Base-by-base conservation (phyloP, 2,797 vertebrate species). In the Neopelma chrysocephalum region DNA sequence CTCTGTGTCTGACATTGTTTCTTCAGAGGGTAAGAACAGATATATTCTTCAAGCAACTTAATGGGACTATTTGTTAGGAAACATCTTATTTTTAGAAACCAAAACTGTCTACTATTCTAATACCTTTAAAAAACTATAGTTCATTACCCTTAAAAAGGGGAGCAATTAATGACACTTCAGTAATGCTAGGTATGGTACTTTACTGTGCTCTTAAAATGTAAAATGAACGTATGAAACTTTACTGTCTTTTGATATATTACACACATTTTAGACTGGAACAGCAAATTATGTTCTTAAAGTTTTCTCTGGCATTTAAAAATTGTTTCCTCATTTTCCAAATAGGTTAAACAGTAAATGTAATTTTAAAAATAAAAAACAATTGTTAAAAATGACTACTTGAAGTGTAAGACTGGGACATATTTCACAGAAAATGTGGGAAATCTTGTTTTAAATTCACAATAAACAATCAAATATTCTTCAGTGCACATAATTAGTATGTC, bases 391-490 rank as follows among this genome's bases (percentile, higher is more conserved):
- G 8, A 90, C 66, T 87, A 93, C 50, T 42, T 93, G 85, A 95
- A 66, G 70, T 94, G 82, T 94, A 69, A 82, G 82, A 73, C 21
- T 51, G 61, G 50, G 80, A 89, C 15, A 32, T 51, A 71, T 87
- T 93, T 94, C 87, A 94, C 65, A 96, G 82, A 95, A 97, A 95
- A 81, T 78, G 50, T 95, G 88, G 85, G 96, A 96, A 96, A 93
- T 77, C 72, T 95, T 73, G 34, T 91, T 96, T 96, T 91, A 92
- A 96, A 97, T 94, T 89, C 56, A 95, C 87, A 96, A 56, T 84
- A 86, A 96, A 93, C 73, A 98, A 98, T 96, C 93, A 97, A 95
- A 97, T 96, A 96, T 83, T 97, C 81, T 97, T 95, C 95, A 97
- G 89, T 96, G 95, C 87, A 97, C 64, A 94, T 96, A 96, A 97